These are phyloP conservation scores for Rhamnusium bicolor DNA, from an alignment of 2,888 invertebrate genomes.

Conservation along the genomic window DNA sequence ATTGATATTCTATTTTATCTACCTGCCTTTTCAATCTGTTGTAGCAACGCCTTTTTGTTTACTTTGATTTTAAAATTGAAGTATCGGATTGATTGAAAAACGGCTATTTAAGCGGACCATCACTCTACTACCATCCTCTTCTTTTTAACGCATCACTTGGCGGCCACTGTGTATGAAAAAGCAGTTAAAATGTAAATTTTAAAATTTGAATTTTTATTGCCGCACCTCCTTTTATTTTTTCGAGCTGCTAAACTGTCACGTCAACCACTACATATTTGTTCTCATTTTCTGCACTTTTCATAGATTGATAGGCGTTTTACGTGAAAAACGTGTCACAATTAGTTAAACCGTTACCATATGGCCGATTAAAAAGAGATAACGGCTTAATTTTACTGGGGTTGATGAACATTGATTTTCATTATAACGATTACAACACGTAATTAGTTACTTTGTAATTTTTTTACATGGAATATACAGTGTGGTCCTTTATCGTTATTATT, in stretches of 20 bases:
- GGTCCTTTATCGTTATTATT: no score
- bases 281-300: slow-evolving; percentile 22
- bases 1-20: neutral
- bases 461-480: no score
- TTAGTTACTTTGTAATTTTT: neutral
- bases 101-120: neutral
- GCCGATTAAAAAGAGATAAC: neutral
- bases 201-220: slow-evolving; percentile 70
- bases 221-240: slow-evolving; percentile 50
- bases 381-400: neutral
- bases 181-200: slow-evolving; percentile 70
- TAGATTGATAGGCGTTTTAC: slow-evolving; percentile 11
- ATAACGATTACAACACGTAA: neutral
- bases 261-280: slow-evolving; percentile 34
- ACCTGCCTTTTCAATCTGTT: neutral
- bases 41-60: neutral
- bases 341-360: slow-evolving; percentile 3
- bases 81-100: slow-evolving; percentile 4
- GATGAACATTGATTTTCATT: neutral
- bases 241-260: slow-evolving; percentile 39
- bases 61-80: neutral
- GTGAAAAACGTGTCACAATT: slow-evolving; percentile 25
- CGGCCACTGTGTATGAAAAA: slow-evolving; percentile 66
- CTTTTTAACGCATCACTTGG: slow-evolving; percentile 64
- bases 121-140: slow-evolving; percentile 53